These are phyloP conservation scores for Tonatia bakeri DNA, from an alignment of 2,113 vertebrate genomes.

Conservation along the genomic window DNA sequence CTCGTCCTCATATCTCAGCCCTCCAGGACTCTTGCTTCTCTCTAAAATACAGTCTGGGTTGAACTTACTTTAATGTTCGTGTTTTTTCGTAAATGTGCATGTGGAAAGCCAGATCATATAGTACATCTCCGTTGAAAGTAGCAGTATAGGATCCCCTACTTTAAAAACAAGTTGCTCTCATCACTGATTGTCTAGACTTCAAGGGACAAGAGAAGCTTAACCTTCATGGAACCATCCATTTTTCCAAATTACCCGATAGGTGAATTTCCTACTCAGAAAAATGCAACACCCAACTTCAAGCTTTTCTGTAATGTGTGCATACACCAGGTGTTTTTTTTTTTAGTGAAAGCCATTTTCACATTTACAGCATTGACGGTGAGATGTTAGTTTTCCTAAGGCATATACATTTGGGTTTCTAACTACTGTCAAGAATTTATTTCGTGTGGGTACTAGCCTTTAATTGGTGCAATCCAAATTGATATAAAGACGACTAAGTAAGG, in stretches of 20 bases:
- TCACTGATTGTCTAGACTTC: background rate
- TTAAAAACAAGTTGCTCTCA: background rate
- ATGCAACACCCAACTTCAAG: background rate
- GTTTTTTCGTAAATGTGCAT: background rate
- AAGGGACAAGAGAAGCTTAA: background rate
- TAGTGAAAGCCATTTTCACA: background rate
- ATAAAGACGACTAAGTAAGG: background rate
- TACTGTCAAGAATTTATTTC: background rate
- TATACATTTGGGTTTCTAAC: background rate
- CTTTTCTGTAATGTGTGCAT: background rate
- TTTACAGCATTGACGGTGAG: background rate
- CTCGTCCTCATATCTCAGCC: background rate
- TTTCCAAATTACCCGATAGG: background rate
- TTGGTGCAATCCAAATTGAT: background rate
- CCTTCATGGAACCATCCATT: background rate
- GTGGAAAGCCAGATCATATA: background rate
- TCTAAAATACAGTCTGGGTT: background rate
- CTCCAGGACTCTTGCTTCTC: background rate
- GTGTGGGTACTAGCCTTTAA: background rate
- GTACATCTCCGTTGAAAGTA: background rate
- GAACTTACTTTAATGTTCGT: background rate
- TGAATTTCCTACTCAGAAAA: constrained; percentile 6
- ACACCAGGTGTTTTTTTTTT: background rate
- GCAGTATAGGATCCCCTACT: background rate
- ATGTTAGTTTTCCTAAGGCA: background rate